These are phyloP conservation scores for Trochalopteron elliotii DNA, from an alignment of 2,113 vertebrate species.

Conservation along the genomic window DNA sequence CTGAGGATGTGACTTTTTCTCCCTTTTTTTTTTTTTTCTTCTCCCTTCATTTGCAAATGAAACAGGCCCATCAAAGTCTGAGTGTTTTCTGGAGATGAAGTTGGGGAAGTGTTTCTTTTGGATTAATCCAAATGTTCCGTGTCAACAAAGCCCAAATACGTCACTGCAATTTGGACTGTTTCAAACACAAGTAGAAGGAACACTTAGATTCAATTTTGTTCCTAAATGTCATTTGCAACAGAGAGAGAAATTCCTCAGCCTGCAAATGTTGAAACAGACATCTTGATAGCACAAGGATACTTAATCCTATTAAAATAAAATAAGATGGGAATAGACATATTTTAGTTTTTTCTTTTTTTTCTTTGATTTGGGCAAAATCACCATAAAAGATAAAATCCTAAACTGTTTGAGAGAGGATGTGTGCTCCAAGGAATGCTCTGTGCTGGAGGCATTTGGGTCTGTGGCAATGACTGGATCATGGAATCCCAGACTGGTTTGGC, in stretches of 20 bases:
- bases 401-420: background rate
- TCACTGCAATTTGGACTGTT: slow-evolving; percentile 35
- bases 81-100: background rate
- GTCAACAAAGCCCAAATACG: slow-evolving; percentile 37
- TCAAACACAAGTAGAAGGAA: slow-evolving; percentile 21
- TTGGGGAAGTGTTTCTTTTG: slow-evolving; percentile 24
- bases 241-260: slow-evolving; percentile 43
- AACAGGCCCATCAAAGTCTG: background rate
- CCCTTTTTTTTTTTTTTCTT: too few species aligned
- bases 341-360: background rate
- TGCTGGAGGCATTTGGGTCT: background rate
- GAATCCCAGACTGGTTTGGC: background rate
- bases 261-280: slow-evolving; percentile 32
- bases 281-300: slow-evolving; percentile 27
- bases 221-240: slow-evolving; percentile 51
- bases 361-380: background rate
- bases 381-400: background rate
- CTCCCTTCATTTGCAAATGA: slow-evolving; percentile 1
- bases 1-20: background rate
- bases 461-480: background rate
- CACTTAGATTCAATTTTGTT: slow-evolving; percentile 35
- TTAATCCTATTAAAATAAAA: slow-evolving; percentile 52
- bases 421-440: background rate
- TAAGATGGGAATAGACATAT: background rate
- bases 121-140: slow-evolving; percentile 27